Conservation (phyloP, 2,113 vertebrate genomes). For the Austrofundulus limnaeus region DNA sequence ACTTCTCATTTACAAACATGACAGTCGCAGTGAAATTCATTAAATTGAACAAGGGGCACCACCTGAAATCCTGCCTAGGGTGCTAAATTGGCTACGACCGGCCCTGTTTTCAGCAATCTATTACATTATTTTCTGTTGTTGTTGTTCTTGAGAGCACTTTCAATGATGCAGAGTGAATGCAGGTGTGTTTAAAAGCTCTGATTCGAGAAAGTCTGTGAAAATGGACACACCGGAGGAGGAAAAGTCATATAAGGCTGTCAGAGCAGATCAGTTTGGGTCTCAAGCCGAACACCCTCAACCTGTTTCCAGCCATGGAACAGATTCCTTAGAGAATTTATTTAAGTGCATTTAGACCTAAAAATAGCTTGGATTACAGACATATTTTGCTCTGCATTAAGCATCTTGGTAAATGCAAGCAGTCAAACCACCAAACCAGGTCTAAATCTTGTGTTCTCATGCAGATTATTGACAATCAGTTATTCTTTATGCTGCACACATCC, state of each 20-base stretch:
- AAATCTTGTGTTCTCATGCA: background rate
- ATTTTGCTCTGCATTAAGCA: constrained; percentile 9
- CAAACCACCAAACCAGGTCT: constrained; percentile 3
- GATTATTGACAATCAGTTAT: constrained; percentile 1
- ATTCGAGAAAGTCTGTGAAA: constrained; percentile 4
- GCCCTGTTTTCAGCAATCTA: background rate
- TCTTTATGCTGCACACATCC: background rate
- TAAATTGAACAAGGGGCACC: too few species aligned
- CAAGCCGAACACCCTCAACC: constrained; percentile 26
- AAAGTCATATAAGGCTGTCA: constrained; percentile 47
- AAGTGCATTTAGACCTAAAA: constrained; percentile 23
- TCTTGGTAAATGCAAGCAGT: constrained; percentile 1
- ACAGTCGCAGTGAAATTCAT: too few species aligned
- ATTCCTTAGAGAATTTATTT: constrained; percentile 23
- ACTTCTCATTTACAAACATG: too few species aligned
- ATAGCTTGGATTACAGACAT: constrained; percentile 4
- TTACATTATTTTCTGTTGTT: background rate
- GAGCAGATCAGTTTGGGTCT: constrained; percentile 30
- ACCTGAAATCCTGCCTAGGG: too few species aligned
- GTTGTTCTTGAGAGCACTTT: background rate
- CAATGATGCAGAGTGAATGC: constrained; percentile 1
- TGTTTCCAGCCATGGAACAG: constrained; percentile 41
- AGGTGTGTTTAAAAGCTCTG: background rate
- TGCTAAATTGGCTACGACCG: too few species aligned
- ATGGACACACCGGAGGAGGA: constrained; percentile 28